Base-by-base conservation (phyloP, 2,797 vertebrate species). In the Peromyscus melanophrys region DNA sequence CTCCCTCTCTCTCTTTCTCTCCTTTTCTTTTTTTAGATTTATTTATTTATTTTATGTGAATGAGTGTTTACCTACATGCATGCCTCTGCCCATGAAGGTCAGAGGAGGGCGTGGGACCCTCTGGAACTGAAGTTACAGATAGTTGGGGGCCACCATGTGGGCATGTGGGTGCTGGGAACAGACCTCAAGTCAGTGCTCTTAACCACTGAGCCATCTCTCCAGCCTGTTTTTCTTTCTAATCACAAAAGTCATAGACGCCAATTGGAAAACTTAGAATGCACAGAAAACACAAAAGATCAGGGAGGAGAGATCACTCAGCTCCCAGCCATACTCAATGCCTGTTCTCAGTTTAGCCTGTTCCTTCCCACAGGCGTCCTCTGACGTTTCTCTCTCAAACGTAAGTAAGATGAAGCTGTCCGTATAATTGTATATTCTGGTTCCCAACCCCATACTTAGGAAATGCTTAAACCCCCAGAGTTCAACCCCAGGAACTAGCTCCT, bases 401-500 rank as follows among this genome's bases (percentile, higher is more conserved):
- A 77, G 0, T 27, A 55, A 87, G 76, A 85, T 16, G 67, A 95
- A 92, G 83, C 34, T 23, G 34, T 75, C 75, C 25, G 13, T 6
- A 3, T 11, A 34, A 67, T 16, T 87, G 71, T 69, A 0, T 7
- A 55, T 37, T 89, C 95, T 65, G 34, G 27, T 82, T 91, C 80
- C 27, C 76, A 67, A 71, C 0, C 80, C 49, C 16, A 27, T 23
- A 31, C 55, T 73, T 40, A 77, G 61, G 59, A 81, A 83, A 81
- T 11, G 40, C 55, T 94, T 65, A 52, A 61, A 87, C 14, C 34
- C 63, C 78, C 67, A 29, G 31, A 91, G 85, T 90, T 61, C 71
- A 85, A 57, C 61, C 31, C n/a, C 57, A 90, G n/a, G 31, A 61
- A 77, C 89, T 84, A 77, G 92, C 27, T 85, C 16, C 71, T 37